phyloP scores from a whole-genome alignment of 2,797 vertebrate genomes.

The Pogonophryne albipinna region DNA sequence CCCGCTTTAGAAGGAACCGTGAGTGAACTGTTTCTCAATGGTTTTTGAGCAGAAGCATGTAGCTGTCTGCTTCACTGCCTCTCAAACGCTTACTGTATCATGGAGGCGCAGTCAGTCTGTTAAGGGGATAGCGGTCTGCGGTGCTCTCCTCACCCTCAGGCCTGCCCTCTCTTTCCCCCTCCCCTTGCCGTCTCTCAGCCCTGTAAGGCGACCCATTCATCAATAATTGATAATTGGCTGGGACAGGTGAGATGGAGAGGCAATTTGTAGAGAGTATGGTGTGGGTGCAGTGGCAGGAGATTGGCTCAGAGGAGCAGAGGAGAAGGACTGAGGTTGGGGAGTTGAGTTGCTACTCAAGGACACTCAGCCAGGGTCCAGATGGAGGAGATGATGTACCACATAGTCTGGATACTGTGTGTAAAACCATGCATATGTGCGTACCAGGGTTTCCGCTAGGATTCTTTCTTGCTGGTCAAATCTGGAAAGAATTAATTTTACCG shows the following conservation, averaged over 20 bases:
- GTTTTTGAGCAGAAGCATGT: slow-evolving; percentile 5
- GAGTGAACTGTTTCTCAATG: background rate
- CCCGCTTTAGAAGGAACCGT: background rate
- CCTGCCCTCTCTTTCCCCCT: slow-evolving; percentile 35
- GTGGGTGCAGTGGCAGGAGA: slow-evolving; percentile 77
- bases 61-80: background rate
- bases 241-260: slow-evolving; percentile 87
- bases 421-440: slow-evolving; percentile 8
- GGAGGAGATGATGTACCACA: slow-evolving; percentile 37
- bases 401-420: slow-evolving; percentile 11
- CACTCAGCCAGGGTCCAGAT: slow-evolving; percentile 41
- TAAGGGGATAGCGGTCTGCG: slow-evolving; percentile 56
- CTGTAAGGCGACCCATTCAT: slow-evolving; percentile 86
- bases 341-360: slow-evolving; percentile 66
- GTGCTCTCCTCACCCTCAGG: slow-evolving; percentile 43
- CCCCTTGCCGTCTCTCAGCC: slow-evolving; percentile 40
- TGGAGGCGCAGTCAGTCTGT: slow-evolving; percentile 64
- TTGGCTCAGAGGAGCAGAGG: slow-evolving; percentile 57
- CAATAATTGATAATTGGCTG: slow-evolving; percentile 88
- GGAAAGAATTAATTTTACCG: no score
- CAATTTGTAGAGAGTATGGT: slow-evolving; percentile 84
- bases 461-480: no score
- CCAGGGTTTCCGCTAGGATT: no score
- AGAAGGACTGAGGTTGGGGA: slow-evolving; percentile 58
- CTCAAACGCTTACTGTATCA: slow-evolving; percentile 21